Percentiles rank a stretch among this genome's conserved stretches.
phyloP scores from a whole-genome alignment of 1,140 invertebrate species.

The Drosophila parvula region DNA sequence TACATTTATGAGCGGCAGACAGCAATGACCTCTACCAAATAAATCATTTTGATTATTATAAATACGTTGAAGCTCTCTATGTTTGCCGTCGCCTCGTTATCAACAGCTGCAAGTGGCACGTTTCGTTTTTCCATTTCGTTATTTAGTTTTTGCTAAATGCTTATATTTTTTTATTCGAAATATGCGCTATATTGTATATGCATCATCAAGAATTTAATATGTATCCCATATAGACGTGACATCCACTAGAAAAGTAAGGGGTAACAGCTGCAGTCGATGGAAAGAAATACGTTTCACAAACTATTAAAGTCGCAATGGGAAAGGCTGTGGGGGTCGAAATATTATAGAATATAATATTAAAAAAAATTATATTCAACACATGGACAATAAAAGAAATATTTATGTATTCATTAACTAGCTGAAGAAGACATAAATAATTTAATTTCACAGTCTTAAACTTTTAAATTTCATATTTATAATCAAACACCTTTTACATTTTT shows the following conservation, averaged over 20 bases:
- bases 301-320: slow-evolving; percentile 36
- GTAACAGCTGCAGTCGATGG: slow-evolving; percentile 66
- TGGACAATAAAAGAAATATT: neutral
- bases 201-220: slow-evolving; percentile 58
- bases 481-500: too few species aligned
- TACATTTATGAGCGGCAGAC: slow-evolving; percentile 57
- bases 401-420: neutral
- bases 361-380: neutral
- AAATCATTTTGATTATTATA: slow-evolving; percentile 80
- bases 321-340: neutral
- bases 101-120: slow-evolving; percentile 63
- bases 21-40: slow-evolving; percentile 69
- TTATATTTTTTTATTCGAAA: slow-evolving; percentile 46
- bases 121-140: slow-evolving; percentile 44
- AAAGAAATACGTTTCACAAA: slow-evolving; percentile 34
- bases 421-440: too few species aligned
- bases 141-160: slow-evolving; percentile 34
- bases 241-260: slow-evolving; percentile 46
- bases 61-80: slow-evolving; percentile 47
- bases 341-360: neutral
- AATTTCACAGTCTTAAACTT: too few species aligned
- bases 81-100: slow-evolving; percentile 49
- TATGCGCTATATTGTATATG: slow-evolving; percentile 59
- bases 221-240: slow-evolving; percentile 46
- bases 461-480: neutral